Conservation (phyloP, 2,113 vertebrate genomes). For the Platichthys flesus region DNA sequence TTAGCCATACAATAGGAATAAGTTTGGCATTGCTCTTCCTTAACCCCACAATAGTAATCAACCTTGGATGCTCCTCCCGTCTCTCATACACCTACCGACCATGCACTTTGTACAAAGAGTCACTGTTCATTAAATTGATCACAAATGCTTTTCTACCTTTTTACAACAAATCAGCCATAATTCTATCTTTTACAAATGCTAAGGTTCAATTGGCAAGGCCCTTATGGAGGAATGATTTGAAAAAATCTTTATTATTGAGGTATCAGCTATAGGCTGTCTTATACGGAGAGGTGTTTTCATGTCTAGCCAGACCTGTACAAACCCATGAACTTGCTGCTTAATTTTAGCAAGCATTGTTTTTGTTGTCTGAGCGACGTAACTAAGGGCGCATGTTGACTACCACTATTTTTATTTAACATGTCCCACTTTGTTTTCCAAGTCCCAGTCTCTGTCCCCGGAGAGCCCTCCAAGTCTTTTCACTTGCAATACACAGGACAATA, state of each 20-base stretch:
- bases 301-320: too few species aligned
- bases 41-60: slow-evolving; percentile 23
- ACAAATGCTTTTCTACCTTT: neutral
- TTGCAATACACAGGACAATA: slow-evolving; percentile 33
- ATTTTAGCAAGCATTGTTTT: slow-evolving; percentile 5
- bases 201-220: too few species aligned
- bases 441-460: slow-evolving; percentile 25
- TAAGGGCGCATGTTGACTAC: slow-evolving; percentile 4
- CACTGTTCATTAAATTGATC: neutral
- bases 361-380: neutral
- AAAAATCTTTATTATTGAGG: too few species aligned
- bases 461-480: slow-evolving; percentile 43
- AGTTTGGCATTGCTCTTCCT: slow-evolving; percentile 29
- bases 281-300: too few species aligned
- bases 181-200: neutral
- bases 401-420: slow-evolving; percentile 38
- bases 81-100: slow-evolving; percentile 5
- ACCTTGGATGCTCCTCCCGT: slow-evolving; percentile 17
- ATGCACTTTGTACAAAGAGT: slow-evolving; percentile 6
- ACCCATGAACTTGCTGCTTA: neutral
- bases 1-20: slow-evolving; percentile 51
- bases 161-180: neutral
- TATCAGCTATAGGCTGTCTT: too few species aligned
- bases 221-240: too few species aligned
- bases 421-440: slow-evolving; percentile 37